Percentiles rank a stretch among this genome's conserved stretches.
Evolutionary conservation across 2,113 vertebrate genomes (phyloP).

Genomic region (Regulus satrapa): DNA sequence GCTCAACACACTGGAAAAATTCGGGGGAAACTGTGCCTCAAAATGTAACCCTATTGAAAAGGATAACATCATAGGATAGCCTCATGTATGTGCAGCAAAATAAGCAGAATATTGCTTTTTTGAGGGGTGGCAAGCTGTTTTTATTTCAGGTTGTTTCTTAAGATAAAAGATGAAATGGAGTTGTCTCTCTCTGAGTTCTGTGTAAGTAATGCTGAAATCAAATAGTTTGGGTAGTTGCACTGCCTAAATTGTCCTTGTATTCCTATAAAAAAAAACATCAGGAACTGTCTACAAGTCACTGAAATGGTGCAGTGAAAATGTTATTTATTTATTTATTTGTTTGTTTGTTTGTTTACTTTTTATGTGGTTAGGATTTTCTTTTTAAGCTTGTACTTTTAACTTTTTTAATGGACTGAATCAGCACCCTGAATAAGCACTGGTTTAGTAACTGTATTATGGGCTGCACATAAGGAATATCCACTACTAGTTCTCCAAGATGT

Average conservation of each 20-base stretch:
- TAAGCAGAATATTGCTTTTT: neutral
- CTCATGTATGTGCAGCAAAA: neutral
- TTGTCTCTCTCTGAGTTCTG: constrained; percentile 18
- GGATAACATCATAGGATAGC: neutral
- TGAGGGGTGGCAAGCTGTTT: neutral
- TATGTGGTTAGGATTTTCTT: neutral
- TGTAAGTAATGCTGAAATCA: constrained; percentile 16
- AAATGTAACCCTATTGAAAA: neutral
- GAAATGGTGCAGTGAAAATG: constrained; percentile 26
- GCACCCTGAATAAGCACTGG: neutral
- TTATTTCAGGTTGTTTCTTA: constrained; percentile 23
- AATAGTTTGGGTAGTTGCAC: neutral
- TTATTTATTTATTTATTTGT: neutral
- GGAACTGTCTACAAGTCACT: neutral
- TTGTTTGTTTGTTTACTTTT: neutral
- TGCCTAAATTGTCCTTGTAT: constrained; percentile 42
- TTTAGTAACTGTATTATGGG: neutral
- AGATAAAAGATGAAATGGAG: neutral
- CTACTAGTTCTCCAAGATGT: neutral
- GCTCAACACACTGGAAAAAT: neutral
- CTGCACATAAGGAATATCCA: neutral
- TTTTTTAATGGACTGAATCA: constrained; percentile 10
- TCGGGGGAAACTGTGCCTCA: neutral
- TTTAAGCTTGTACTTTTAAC: neutral
- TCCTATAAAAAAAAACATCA: neutral